Percentiles rank a stretch among this genome's conserved stretches.
These are phyloP conservation scores for Ophioninae sp. DNA, from an alignment of 2,888 invertebrate species.

Conservation along the genomic window DNA sequence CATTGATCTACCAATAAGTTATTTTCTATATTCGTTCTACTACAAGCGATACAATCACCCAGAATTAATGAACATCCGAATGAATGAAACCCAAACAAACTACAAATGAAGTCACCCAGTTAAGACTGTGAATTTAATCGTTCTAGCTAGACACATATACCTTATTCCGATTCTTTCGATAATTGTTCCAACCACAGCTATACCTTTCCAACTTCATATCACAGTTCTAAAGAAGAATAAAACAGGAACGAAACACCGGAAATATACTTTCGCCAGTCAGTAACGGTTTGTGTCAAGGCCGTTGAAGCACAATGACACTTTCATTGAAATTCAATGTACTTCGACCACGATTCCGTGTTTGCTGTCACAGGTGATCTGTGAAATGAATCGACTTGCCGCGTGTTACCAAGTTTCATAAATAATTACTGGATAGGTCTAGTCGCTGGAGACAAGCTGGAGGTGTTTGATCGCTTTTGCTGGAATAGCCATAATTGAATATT, in stretches of 20 bases:
- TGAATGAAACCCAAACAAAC: too few relatives aligned
- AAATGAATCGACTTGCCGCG: conserved; percentile 8
- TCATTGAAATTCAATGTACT: not conserved
- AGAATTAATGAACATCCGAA: too few relatives aligned
- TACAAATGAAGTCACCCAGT: too few relatives aligned
- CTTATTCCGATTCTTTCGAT: too few relatives aligned
- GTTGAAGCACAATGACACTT: not conserved
- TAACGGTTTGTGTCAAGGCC: not conserved
- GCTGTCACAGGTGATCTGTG: not conserved
- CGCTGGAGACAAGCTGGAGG: conserved; percentile 45
- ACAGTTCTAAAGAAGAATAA: too few relatives aligned
- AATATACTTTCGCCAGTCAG: not conserved
- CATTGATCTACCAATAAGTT: not conserved
- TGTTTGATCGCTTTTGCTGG: conserved; percentile 30
- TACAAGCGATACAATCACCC: not conserved
- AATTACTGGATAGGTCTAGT: conserved; percentile 55
- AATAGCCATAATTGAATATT: conserved; percentile 37
- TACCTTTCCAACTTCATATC: too few relatives aligned
- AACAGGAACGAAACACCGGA: not conserved
- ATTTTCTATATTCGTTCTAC: too few relatives aligned
- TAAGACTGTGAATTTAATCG: too few relatives aligned
- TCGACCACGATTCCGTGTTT: not conserved
- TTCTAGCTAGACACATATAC: too few relatives aligned
- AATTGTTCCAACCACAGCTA: too few relatives aligned
- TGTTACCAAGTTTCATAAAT: conserved; percentile 28